Percentiles rank a stretch among this genome's conserved stretches.
These are phyloP conservation scores for Drosophila littoralis DNA, from an alignment of 1,140 invertebrate species.

Conservation along the genomic window DNA sequence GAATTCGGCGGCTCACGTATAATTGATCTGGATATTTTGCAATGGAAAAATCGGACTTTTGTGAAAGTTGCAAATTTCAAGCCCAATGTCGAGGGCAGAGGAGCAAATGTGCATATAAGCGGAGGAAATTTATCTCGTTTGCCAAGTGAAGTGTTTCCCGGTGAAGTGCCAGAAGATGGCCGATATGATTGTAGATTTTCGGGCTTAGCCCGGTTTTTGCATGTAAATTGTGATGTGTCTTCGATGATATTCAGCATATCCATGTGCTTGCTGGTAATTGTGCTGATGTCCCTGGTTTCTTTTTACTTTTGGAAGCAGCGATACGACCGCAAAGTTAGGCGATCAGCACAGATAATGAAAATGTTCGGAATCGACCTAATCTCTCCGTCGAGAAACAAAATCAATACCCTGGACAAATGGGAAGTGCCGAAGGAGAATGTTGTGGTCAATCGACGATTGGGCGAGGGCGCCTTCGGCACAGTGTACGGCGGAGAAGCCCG, in stretches of 20 bases:
- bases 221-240: constrained; percentile 89
- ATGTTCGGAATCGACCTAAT: constrained; percentile 89
- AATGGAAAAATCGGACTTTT: constrained; percentile 87
- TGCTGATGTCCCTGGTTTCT: constrained; percentile 89
- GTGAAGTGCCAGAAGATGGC: constrained; percentile 88
- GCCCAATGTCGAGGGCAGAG: constrained; percentile 85
- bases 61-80: constrained; percentile 87
- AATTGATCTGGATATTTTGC: constrained; percentile 89
- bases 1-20: constrained; percentile 87
- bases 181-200: constrained; percentile 88
- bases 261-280: constrained; percentile 83
- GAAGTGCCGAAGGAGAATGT: constrained; percentile 93
- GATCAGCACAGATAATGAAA: constrained; percentile 90
- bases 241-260: constrained; percentile 39
- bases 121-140: constrained; percentile 86
- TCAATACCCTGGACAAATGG: constrained; percentile 91
- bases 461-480: constrained; percentile 95
- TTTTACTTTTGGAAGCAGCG: constrained; percentile 90
- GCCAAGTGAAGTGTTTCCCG: constrained; percentile 85
- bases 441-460: constrained; percentile 95
- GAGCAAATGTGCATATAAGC: constrained; percentile 41
- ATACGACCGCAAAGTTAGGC: constrained; percentile 89
- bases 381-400: constrained; percentile 84
- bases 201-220: constrained; percentile 87
- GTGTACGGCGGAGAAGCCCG: constrained; percentile 94